Conservation (phyloP, 2,797 vertebrate species). For the Percopsis omiscomaycus region DNA sequence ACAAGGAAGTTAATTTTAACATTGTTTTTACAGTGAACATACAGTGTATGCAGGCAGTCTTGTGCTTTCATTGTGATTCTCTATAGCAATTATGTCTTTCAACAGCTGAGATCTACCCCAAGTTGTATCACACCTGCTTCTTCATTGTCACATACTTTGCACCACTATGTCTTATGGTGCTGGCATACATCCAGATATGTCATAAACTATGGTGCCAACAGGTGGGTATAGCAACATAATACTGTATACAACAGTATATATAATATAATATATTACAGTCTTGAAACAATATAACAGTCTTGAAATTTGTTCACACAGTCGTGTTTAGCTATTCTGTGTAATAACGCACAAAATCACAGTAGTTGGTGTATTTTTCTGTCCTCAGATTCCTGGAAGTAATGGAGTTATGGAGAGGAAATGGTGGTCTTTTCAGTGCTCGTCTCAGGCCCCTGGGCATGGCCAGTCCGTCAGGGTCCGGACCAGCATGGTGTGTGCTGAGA, state of each 20-base stretch:
- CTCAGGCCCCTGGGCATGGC: conserved; percentile 67
- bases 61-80: background rate
- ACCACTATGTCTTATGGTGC: conserved; percentile 92
- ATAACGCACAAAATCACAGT: background rate
- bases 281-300: too few species aligned
- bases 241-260: too few species aligned
- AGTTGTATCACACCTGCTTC: conserved; percentile 94
- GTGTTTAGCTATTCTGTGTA: too few species aligned
- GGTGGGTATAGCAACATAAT: conserved; percentile 67
- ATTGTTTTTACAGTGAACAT: background rate
- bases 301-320: too few species aligned
- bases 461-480: conserved; percentile 81
- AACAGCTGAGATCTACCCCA: conserved; percentile 93
- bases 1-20: too few species aligned
- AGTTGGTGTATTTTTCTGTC: conserved; percentile 11
- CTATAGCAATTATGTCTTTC: conserved; percentile 41
- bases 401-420: conserved; percentile 90
- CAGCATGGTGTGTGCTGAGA: conserved; percentile 87
- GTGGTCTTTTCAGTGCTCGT: conserved; percentile 81
- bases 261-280: too few species aligned
- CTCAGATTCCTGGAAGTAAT: conserved; percentile 93
- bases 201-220: conserved; percentile 96
- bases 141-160: conserved; percentile 95
- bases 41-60: background rate
- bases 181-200: conserved; percentile 97